Percentiles rank a stretch among this genome's conserved stretches.
These are phyloP conservation scores for Tichodroma muraria DNA, from an alignment of 2,113 vertebrate species.

Conservation along the genomic window DNA sequence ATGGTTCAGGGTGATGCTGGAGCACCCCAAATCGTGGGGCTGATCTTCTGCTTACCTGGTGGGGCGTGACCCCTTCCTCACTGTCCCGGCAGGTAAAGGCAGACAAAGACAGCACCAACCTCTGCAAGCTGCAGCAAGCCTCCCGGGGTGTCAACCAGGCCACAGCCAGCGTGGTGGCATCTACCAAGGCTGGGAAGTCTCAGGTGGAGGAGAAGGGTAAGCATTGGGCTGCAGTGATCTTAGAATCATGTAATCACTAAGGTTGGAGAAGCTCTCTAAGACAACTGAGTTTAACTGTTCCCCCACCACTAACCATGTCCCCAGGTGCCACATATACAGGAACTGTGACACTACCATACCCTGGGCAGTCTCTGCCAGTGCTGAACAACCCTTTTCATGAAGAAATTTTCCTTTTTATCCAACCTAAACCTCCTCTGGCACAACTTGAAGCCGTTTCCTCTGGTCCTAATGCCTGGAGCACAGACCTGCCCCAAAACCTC, in stretches of 20 bases:
- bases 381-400: neutral
- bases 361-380: neutral
- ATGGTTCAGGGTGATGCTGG: neutral
- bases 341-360: neutral
- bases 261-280: neutral
- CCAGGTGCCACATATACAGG: neutral
- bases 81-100: constrained; percentile 84
- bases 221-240: neutral
- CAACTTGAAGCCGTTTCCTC: neutral
- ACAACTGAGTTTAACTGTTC: neutral
- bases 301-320: neutral
- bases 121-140: constrained; percentile 83
- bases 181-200: constrained; percentile 88
- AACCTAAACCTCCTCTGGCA: neutral
- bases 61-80: neutral
- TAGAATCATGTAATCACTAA: neutral
- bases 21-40: neutral
- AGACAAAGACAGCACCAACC: constrained; percentile 88
- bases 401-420: neutral
- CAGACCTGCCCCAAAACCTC: neutral
- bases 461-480: neutral
- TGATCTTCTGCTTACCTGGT: rapidly evolving
- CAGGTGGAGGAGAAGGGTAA: constrained; percentile 92
- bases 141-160: constrained; percentile 90
- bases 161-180: constrained; percentile 87